Percentiles rank a stretch among this genome's conserved stretches.
Evolutionary conservation across 2,113 vertebrate species (phyloP).

Genomic region (Pseudopipra pipra): DNA sequence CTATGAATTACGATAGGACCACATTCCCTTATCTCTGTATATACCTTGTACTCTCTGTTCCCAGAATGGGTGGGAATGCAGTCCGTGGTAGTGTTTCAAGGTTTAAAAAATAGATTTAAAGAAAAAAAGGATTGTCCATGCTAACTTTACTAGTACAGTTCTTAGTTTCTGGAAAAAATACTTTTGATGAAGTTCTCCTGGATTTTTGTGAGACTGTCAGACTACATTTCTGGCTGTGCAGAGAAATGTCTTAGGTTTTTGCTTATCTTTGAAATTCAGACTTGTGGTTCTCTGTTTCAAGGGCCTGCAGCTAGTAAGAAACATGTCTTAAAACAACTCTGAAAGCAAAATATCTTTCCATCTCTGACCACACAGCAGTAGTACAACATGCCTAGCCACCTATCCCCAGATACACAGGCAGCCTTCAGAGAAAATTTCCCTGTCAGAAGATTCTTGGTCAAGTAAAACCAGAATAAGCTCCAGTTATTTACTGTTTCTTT

Average conservation of each 20-base stretch:
- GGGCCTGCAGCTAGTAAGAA: neutral
- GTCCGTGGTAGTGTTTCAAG: neutral
- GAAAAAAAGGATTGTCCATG: neutral
- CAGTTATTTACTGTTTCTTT: conserved; percentile 54
- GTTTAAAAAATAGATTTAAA: neutral
- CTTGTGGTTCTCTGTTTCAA: neutral
- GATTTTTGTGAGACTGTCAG: neutral
- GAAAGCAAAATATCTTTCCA: neutral
- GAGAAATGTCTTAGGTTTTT: neutral
- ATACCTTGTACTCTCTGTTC: neutral
- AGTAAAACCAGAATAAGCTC: conserved; percentile 14
- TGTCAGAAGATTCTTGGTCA: neutral
- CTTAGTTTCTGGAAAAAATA: neutral
- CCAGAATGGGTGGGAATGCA: neutral
- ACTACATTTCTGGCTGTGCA: neutral
- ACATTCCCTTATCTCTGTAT: neutral
- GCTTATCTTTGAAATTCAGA: neutral
- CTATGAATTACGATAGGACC: neutral
- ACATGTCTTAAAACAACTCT: neutral
- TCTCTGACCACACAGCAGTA: neutral
- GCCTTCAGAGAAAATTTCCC: conserved; percentile 12
- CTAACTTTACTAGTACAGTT: neutral
- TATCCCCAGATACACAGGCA: neutral
- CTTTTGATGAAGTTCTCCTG: neutral
- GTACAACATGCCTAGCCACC: neutral